Base-by-base conservation (phyloP, 1,140 invertebrate genomes). In the Streblospio benedicti region DNA sequence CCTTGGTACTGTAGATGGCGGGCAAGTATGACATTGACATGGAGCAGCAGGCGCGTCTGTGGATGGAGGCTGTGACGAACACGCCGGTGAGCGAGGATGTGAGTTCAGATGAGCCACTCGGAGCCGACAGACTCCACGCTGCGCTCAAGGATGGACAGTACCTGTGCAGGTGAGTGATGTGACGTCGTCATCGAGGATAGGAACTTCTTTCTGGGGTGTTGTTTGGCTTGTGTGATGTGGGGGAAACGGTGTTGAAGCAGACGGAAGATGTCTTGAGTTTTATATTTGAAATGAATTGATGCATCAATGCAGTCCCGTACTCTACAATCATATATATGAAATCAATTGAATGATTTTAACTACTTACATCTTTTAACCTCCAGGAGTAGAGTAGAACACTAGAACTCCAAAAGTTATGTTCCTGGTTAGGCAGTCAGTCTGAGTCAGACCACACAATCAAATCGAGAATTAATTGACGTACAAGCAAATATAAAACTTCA, bases 111-210 rank as follows among this genome's bases (percentile, higher is more conserved):
- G 25, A 55, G 20, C 14, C 38, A 27, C 30, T 72, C 18, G 69
- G 69, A 14, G 53, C 53, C 33, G 51, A 62, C 30, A 55, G 41
- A 18, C 67, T 71, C 30, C 63, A 70, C 43, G 54, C 38, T 9
- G 49, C 45, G n/a, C 82, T 97, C 0, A 87, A 85, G 67, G 89
- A 97, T 80, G 93, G 93, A 18, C 82, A 84, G 61, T 83, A 92
- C 66, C 83, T 93, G 57, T 93, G 90, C 83, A 84, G 86, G 78
- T 79, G 66, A 68, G 69, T 68, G 5, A 4, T n/a, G n/a, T n/a
- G n/a, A n/a, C n/a, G n/a, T n/a, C n/a, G n/a, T n/a, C n/a, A n/a
- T n/a, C n/a, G n/a, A n/a, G n/a, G n/a, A n/a, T n/a, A n/a, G n/a
- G n/a, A n/a, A n/a, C n/a, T n/a, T n/a, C n/a, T n/a, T n/a, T n/a